These are phyloP conservation scores for Actinia equina DNA, from an alignment of 64 coral and sea anemone species.

Conservation along the genomic window DNA sequence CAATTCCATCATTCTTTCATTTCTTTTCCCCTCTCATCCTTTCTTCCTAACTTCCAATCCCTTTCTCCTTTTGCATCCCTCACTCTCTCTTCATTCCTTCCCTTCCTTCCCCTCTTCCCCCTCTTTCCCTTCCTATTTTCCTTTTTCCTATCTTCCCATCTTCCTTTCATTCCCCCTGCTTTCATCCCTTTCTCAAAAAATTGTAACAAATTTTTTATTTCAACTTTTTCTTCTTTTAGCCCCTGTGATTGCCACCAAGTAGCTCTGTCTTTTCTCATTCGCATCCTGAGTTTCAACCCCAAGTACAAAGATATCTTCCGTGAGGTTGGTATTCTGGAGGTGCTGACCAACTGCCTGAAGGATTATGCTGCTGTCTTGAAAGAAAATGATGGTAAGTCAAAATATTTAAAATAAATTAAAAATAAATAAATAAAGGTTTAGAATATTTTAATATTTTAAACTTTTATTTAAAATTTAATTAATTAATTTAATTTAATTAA, in stretches of 20 bases:
- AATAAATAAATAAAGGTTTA: no score
- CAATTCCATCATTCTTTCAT: no score
- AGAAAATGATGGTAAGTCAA: slow-evolving; percentile 41
- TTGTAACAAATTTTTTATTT: neutral
- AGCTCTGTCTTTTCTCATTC: slow-evolving; percentile 87
- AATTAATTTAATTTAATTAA: no score
- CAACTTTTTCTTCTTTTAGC: slow-evolving; percentile 35
- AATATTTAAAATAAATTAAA: neutral
- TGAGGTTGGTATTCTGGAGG: slow-evolving; percentile 91
- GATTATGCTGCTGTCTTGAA: slow-evolving; percentile 63
- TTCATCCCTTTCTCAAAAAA: no score
- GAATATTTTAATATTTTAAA: no score
- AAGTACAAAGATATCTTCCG: slow-evolving; percentile 94
- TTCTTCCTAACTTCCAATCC: neutral
- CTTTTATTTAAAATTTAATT: no score
- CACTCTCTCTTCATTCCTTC: neutral
- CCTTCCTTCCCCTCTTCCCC: no score
- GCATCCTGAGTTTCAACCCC: slow-evolving; percentile 76
- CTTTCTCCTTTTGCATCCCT: neutral
- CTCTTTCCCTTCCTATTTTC: no score
- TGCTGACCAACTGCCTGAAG: slow-evolving; percentile 82
- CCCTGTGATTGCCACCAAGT: slow-evolving; percentile 70
- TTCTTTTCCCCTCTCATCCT: no score
- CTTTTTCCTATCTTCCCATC: no score
- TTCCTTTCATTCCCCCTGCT: neutral